A percentile compares a stretch with the other conserved stretches of the same genome.
These are phyloP conservation scores for Drosophila trapezifrons DNA, from an alignment of 1,140 invertebrate species.

Conservation along the genomic window DNA sequence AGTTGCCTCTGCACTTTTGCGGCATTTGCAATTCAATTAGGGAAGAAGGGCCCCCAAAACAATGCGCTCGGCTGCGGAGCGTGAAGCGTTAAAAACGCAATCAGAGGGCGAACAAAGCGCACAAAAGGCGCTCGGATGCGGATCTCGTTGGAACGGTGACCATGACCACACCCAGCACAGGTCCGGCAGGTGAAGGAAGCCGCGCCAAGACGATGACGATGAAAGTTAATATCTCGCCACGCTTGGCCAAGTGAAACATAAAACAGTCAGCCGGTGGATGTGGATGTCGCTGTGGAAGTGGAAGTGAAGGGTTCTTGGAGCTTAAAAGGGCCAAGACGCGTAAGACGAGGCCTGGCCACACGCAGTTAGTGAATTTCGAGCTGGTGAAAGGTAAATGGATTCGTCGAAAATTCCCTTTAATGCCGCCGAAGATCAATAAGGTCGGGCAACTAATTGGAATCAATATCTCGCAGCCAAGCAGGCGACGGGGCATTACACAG, in stretches of 20 bases:
- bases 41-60: slow-evolving; percentile 12
- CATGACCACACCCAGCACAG: slow-evolving; percentile 53
- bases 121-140: slow-evolving; percentile 48
- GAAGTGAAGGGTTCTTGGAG: slow-evolving; percentile 64
- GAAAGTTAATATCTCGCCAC: slow-evolving; percentile 70
- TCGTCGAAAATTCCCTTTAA: slow-evolving; percentile 39
- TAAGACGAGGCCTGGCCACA: slow-evolving; percentile 27
- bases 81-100: slow-evolving; percentile 80
- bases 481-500: background rate
- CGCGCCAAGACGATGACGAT: slow-evolving; percentile 57
- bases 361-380: slow-evolving; percentile 21
- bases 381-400: slow-evolving; percentile 44
- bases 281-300: slow-evolving; percentile 16
- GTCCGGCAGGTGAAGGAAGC: slow-evolving; percentile 39
- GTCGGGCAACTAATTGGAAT: slow-evolving; percentile 34
- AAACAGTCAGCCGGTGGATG: slow-evolving; percentile 38
- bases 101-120: slow-evolving; percentile 67
- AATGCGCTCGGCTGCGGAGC: slow-evolving; percentile 33
- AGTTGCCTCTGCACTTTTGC: slow-evolving; percentile 17
- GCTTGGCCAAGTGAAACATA: slow-evolving; percentile 54
- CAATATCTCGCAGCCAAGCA: slow-evolving; percentile 23
- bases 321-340: slow-evolving; percentile 7
- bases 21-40: slow-evolving; percentile 74
- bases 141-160: slow-evolving; percentile 54
- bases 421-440: slow-evolving; percentile 36